Conservation (phyloP, 2,888 invertebrate genomes). For the Siphonodentalium dalli region DNA sequence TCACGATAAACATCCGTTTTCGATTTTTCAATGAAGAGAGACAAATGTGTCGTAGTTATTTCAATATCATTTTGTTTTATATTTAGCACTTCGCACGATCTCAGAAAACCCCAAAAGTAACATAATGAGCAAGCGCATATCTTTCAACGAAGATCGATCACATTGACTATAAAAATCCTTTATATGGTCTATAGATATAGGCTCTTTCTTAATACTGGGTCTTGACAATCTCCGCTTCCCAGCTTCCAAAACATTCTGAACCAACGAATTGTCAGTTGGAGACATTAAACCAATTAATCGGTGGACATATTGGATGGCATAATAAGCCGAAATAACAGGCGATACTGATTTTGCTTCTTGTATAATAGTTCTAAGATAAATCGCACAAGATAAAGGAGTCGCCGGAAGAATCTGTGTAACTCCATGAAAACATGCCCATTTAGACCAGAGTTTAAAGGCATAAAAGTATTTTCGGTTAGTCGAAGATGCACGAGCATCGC, state of each 20-base stretch:
- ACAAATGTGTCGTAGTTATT: constrained; percentile 7
- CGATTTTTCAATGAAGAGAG: constrained; percentile 9
- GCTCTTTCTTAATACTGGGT: neutral
- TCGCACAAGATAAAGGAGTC: neutral
- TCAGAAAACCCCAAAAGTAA: constrained; percentile 16
- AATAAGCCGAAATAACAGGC: neutral
- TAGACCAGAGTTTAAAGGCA: neutral
- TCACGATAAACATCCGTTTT: constrained; percentile 20
- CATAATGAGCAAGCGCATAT: constrained; percentile 11
- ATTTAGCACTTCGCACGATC: constrained; percentile 16
- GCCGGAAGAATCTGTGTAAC: neutral
- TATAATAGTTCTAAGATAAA: neutral
- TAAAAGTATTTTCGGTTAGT: neutral
- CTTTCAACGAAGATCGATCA: too few relatives aligned
- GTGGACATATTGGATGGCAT: neutral
- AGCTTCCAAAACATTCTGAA: neutral
- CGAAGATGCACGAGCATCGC: too few relatives aligned
- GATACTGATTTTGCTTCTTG: neutral
- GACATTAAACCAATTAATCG: neutral
- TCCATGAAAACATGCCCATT: neutral
- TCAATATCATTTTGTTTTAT: constrained; percentile 3
- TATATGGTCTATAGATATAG: neutral
- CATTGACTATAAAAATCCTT: too few relatives aligned
- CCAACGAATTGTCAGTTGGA: neutral
- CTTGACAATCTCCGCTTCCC: neutral